These are phyloP conservation scores for Falco biarmicus DNA, from an alignment of 2,797 vertebrate species.

Conservation along the genomic window DNA sequence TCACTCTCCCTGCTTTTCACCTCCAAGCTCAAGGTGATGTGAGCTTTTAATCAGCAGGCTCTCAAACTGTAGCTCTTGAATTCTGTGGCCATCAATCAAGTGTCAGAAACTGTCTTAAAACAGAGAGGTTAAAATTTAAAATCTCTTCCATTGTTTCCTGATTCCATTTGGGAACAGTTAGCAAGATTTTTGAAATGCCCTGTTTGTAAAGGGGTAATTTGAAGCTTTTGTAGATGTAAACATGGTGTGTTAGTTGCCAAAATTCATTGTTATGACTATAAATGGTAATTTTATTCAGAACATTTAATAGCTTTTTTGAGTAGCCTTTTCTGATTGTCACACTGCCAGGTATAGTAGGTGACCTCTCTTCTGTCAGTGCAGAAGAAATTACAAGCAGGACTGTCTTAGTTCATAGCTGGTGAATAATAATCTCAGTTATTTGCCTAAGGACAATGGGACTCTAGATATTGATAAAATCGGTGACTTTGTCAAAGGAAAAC, in stretches of 20 bases:
- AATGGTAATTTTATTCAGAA: not conserved
- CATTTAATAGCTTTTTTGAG: not conserved
- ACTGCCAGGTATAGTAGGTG: not conserved
- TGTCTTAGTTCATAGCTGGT: not conserved
- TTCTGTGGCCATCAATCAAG: not conserved
- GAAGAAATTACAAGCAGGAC: not conserved
- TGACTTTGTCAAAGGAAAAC: not conserved
- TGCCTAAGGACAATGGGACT: not conserved
- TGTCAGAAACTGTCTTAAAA: conserved; percentile 1
- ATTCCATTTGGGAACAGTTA: not conserved
- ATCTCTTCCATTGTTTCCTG: not conserved
- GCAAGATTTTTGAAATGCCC: not conserved
- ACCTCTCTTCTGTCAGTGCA: not conserved
- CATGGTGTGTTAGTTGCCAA: not conserved
- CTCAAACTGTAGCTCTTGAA: not conserved
- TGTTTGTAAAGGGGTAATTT: not conserved
- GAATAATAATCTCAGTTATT: not conserved
- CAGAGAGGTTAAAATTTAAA: conserved; percentile 1
- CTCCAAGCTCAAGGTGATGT: not conserved
- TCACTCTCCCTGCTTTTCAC: not conserved
- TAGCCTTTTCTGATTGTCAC: not conserved
- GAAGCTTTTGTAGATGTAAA: not conserved
- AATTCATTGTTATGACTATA: not conserved
- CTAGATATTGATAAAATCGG: not conserved
- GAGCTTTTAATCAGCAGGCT: conserved; percentile 25